Base-by-base conservation (phyloP, 2,113 vertebrate species). In the Microtus montanus region DNA sequence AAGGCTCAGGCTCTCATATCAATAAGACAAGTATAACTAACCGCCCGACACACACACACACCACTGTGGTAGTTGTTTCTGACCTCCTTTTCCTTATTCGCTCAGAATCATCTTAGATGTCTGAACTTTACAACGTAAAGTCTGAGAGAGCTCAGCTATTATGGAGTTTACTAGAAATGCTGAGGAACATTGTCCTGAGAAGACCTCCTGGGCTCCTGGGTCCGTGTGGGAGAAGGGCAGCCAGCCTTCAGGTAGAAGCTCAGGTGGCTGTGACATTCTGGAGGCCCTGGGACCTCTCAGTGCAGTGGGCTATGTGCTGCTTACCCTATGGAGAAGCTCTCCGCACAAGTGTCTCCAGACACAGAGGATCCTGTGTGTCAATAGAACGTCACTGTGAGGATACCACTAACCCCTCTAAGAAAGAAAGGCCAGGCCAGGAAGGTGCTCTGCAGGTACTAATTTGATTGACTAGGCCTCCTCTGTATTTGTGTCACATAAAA, bases 311-410 rank as follows among this genome's bases (percentile, higher is more conserved):
- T 54, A 61, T 33, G 66, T 38, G 77, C 78, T 95, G 95, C 35
- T 8, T 96, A 75, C 89, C 73, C 92, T 88, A 17, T 41, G 66
- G 87, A 96, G 95, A 94, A 96, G 84, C 95, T 91, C 90, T 90
- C 97, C 96, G 97, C 96, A 71, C 85, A 93, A 97, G 95, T 93
- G 49, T 95, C 93, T 71, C 41, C 49, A 96, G 61, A 95, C 78
- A 95, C 74, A 92, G 95, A 95, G 78, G 95, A 96, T 58, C 54
- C 54, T 58, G 44, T 91, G 30, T 95, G 91, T 94, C 88, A 85
- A 38, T 74, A 97, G 74, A 87, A 80, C 95, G 97, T 95, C 97
- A 96, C 92, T 79, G 61, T 38, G 12, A 96, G 96, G 91, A 96
- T 82, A 1, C 73, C 73, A 83, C 97, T 96, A 92, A 94, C 54